Evolutionary conservation across 2,797 vertebrate genomes (phyloP).

Genomic region (Cheirogaleus major): DNA sequence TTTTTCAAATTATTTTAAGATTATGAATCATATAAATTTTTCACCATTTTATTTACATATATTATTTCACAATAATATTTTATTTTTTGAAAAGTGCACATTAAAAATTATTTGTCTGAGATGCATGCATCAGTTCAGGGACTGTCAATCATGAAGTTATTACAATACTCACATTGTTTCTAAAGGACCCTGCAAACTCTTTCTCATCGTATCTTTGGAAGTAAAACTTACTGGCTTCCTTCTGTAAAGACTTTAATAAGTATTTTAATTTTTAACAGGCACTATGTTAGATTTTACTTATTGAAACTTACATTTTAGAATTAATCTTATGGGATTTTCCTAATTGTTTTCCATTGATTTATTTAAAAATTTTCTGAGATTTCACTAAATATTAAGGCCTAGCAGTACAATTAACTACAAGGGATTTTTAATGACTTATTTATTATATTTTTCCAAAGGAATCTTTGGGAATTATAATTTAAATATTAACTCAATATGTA

Average conservation of each 20-base stretch:
- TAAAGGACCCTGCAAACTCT: not conserved
- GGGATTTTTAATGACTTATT: not conserved
- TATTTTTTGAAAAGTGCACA: not conserved
- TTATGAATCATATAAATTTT: slow-evolving; percentile 15
- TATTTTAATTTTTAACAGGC: not conserved
- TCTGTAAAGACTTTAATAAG: not conserved
- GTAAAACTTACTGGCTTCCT: not conserved
- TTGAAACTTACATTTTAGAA: not conserved
- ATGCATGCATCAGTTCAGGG: not conserved
- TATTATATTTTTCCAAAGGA: not conserved
- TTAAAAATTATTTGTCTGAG: not conserved
- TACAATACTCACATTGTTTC: not conserved
- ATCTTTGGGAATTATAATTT: not conserved
- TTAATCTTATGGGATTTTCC: not conserved
- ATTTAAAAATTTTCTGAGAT: not conserved
- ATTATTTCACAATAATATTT: not conserved
- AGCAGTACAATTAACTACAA: not conserved
- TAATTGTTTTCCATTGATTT: not conserved
- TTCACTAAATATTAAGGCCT: not conserved
- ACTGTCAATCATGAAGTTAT: not conserved
- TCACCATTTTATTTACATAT: slow-evolving; percentile 28
- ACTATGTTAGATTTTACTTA: not conserved
- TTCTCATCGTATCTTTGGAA: not conserved
- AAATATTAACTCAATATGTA: not conserved
- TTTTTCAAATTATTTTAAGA: slow-evolving; percentile 51